Evolutionary conservation across 2,113 vertebrate species (phyloP).

Genomic region (Synodontis membranacea): DNA sequence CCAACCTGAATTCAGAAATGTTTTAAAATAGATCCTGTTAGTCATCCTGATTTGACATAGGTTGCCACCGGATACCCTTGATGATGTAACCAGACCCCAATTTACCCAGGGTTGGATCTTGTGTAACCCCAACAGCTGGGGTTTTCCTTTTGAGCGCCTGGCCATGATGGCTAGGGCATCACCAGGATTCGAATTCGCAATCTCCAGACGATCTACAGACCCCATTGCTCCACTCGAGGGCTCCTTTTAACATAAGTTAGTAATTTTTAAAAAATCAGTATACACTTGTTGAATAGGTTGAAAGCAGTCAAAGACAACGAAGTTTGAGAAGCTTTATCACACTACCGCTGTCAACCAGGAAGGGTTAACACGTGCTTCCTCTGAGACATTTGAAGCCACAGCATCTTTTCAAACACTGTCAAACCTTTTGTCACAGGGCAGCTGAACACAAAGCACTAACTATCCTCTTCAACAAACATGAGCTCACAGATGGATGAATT

Average conservation of each 20-base stretch:
- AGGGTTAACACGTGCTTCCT: background rate
- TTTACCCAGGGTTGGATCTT: too few relatives aligned
- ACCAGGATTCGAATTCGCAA: too few relatives aligned
- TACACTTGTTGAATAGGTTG: background rate
- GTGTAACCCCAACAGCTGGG: too few relatives aligned
- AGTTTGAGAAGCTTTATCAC: background rate
- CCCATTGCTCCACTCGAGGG: too few relatives aligned
- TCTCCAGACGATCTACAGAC: too few relatives aligned
- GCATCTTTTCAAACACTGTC: background rate
- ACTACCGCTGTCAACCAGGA: background rate
- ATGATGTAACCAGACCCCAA: too few relatives aligned
- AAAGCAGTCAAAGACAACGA: background rate
- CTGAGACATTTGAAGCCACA: background rate
- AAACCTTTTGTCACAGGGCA: background rate
- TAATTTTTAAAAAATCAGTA: background rate
- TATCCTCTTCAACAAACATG: background rate
- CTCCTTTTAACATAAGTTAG: background rate
- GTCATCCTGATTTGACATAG: too few relatives aligned
- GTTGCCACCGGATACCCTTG: too few relatives aligned
- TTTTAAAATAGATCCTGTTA: too few relatives aligned
- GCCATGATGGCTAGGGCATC: too few relatives aligned
- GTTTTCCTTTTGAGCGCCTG: too few relatives aligned
- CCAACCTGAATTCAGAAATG: background rate
- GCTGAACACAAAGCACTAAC: background rate
- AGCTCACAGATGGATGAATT: background rate